Percentiles rank a stretch among this genome's conserved stretches.
phyloP scores from a whole-genome alignment of 2,888 invertebrate genomes.

The Merodon equestris region DNA sequence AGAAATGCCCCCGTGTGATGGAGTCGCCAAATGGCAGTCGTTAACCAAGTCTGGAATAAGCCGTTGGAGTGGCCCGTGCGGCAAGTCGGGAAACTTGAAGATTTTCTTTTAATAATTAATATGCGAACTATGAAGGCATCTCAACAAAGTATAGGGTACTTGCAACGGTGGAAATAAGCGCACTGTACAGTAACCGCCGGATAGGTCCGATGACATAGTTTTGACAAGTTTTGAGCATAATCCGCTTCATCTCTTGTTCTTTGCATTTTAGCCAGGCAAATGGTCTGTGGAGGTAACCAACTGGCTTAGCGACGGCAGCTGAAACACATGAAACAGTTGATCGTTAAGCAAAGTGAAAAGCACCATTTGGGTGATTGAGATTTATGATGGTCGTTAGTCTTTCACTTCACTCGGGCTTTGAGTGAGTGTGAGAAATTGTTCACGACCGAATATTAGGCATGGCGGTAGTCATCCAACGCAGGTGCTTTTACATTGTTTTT shows the following conservation, averaged over 20 bases:
- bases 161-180: constrained; percentile 11
- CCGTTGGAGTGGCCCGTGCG: neutral
- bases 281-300: too few species aligned
- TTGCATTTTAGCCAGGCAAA: too few species aligned
- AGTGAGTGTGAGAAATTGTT: too few species aligned
- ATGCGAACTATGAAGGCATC: constrained; percentile 25
- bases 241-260: neutral
- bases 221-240: constrained; percentile 21
- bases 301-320: neutral
- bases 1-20: neutral
- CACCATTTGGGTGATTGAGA: constrained; percentile 31
- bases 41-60: constrained; percentile 15
- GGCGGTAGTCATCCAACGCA: too few species aligned
- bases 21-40: neutral
- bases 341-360: constrained; percentile 22
- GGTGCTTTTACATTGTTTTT: too few species aligned
- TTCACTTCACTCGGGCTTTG: too few species aligned
- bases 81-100: constrained; percentile 39
- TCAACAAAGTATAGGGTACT: constrained; percentile 16
- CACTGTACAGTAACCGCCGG: neutral
- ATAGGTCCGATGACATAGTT: constrained; percentile 34
- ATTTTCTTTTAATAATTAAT: constrained; percentile 31
- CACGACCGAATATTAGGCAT: too few species aligned
- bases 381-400: constrained; percentile 32
- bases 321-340: neutral